Evolutionary conservation across 2,113 vertebrate species (phyloP).

Genomic region (Oryzias javanicus): DNA sequence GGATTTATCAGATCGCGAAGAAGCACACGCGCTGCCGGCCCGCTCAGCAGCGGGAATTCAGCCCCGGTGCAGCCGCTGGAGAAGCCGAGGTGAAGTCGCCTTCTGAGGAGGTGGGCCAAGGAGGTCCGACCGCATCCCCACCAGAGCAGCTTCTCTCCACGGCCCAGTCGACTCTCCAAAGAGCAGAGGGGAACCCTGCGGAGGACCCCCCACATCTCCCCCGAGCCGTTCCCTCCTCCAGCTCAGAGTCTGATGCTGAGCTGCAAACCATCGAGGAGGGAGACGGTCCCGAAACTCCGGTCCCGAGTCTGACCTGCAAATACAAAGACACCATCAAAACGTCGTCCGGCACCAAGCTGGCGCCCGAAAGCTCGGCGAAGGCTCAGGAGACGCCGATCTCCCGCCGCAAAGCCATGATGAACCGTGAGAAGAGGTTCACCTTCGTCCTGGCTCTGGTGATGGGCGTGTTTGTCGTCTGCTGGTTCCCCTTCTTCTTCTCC

Average conservation of each 20-base stretch:
- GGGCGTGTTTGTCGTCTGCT: conserved; percentile 88
- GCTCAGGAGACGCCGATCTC: conserved; percentile 53
- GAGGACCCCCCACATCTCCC: conserved; percentile 7
- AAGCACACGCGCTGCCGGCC: conserved; percentile 69
- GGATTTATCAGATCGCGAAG: conserved; percentile 89
- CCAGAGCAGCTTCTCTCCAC: background rate
- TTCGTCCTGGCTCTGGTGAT: conserved; percentile 89
- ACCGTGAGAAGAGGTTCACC: conserved; percentile 87
- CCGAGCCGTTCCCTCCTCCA: conserved; percentile 38
- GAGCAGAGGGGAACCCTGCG: background rate
- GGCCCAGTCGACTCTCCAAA: conserved; percentile 1
- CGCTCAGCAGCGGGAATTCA: conserved; percentile 35
- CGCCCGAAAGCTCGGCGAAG: conserved; percentile 43
- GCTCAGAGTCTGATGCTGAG: conserved; percentile 56
- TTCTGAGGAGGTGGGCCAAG: background rate
- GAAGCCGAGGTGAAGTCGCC: background rate
- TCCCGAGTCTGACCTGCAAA: conserved; percentile 27
- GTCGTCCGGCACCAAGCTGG: conserved; percentile 63
- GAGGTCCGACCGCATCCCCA: background rate
- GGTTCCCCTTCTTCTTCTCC: conserved; percentile 93
- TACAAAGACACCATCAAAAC: conserved; percentile 72
- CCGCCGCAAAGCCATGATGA: conserved; percentile 78
- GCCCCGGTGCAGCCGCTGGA: background rate
- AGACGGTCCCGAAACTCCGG: conserved; percentile 12
- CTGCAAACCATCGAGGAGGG: conserved; percentile 4